Conservation (phyloP, 2,888 invertebrate species). For the Beris morrisii region DNA sequence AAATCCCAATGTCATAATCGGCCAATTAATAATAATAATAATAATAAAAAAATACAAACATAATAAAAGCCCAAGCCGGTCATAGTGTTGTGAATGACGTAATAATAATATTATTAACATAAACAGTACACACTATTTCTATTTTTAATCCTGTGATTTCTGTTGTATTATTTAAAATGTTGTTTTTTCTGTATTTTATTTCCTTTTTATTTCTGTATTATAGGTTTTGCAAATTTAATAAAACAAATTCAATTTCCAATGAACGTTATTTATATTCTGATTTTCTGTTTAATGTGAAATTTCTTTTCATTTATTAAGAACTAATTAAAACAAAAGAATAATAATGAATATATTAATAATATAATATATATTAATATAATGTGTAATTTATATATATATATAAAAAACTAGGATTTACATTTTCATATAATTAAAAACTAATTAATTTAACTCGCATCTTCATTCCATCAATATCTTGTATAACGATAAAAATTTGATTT, state of each 20-base stretch:
- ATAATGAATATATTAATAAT: conserved; percentile 34
- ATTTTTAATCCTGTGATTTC: conserved; percentile 8
- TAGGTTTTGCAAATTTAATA: conserved; percentile 14
- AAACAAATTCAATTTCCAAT: conserved; percentile 20
- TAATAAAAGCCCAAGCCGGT: too few relatives aligned
- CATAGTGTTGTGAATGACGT: too few relatives aligned
- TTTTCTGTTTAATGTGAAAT: conserved; percentile 6
- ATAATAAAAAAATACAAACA: too few relatives aligned
- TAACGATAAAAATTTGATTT: too few relatives aligned
- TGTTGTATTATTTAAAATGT: background rate
- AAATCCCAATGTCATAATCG: too few relatives aligned
- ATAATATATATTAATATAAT: conserved; percentile 27
- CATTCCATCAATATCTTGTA: too few relatives aligned
- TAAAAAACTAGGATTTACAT: too few relatives aligned
- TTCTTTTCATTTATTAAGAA: background rate
- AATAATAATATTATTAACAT: too few relatives aligned
- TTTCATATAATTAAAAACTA: too few relatives aligned
- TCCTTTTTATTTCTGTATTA: background rate
- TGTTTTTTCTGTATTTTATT: conserved; percentile 1
- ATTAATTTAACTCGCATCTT: too few relatives aligned
- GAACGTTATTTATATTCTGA: conserved; percentile 18
- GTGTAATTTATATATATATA: background rate
- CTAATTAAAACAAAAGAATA: conserved; percentile 1
- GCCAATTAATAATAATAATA: too few relatives aligned
- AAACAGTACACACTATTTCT: too few relatives aligned